Conservation (phyloP, 2,888 invertebrate genomes). For the Monochamus alternatus region DNA sequence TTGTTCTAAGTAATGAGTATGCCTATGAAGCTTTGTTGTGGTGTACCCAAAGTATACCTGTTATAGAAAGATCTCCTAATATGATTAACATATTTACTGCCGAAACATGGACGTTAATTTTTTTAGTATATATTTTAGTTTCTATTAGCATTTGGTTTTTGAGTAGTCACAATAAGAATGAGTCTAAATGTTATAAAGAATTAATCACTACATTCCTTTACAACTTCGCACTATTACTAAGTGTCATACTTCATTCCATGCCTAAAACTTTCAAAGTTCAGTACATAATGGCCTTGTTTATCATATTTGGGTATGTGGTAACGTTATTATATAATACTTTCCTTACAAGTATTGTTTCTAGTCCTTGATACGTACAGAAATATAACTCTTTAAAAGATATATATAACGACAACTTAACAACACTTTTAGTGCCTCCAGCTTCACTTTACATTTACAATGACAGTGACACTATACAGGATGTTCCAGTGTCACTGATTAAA, state of each 20-base stretch:
- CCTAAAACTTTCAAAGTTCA: slow-evolving; percentile 34
- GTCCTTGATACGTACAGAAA: slow-evolving; percentile 22
- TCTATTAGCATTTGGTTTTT: slow-evolving; percentile 28
- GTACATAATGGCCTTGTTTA: slow-evolving; percentile 32
- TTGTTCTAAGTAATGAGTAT: background rate
- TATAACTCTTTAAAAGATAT: slow-evolving; percentile 37
- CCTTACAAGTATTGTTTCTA: slow-evolving; percentile 34
- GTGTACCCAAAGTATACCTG: background rate
- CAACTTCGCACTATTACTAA: slow-evolving; percentile 17
- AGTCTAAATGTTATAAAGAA: slow-evolving; percentile 31
- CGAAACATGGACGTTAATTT: background rate
- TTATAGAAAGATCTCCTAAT: slow-evolving; percentile 30
- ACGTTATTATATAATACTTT: slow-evolving; percentile 30
- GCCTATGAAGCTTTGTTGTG: background rate
- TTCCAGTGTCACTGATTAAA: background rate
- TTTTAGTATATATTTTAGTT: slow-evolving; percentile 21
- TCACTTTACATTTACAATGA: background rate
- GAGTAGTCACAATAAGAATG: slow-evolving; percentile 16
- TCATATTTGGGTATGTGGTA: slow-evolving; percentile 30
- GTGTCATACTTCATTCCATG: slow-evolving; percentile 11
- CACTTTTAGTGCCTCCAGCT: slow-evolving; percentile 6
- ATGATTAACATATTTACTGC: slow-evolving; percentile 27
- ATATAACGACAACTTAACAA: slow-evolving; percentile 35
- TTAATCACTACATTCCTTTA: slow-evolving; percentile 20
- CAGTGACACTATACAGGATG: background rate